phyloP scores from a whole-genome alignment of 2,888 invertebrate genomes.

The Nephrotoma flavescens region DNA sequence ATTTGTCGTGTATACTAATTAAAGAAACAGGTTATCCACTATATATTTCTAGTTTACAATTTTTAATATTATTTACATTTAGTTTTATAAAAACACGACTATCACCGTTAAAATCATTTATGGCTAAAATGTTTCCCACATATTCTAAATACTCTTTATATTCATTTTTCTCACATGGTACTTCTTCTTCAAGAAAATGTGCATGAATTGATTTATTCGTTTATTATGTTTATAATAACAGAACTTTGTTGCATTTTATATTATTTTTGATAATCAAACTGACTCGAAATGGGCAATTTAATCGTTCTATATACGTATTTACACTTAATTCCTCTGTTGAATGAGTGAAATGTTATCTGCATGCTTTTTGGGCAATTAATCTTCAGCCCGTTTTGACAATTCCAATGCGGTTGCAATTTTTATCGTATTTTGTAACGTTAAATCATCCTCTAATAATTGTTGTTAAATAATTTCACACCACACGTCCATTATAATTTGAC shows the following conservation, averaged over 20 bases:
- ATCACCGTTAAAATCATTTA: not conserved
- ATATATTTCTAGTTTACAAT: too few species aligned
- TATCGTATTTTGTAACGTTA: not conserved
- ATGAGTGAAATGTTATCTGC: not conserved
- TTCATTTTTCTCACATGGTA: not conserved
- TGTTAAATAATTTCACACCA: too few species aligned
- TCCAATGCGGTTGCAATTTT: not conserved
- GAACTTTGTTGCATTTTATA: not conserved
- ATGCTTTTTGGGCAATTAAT: not conserved
- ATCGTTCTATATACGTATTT: not conserved
- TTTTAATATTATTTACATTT: not conserved
- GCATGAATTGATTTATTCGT: not conserved
- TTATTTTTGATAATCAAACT: not conserved
- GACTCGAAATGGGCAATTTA: not conserved
- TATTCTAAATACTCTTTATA: not conserved
- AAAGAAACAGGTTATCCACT: too few species aligned
- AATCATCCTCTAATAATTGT: not conserved
- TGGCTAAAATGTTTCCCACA: not conserved
- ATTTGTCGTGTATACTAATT: too few species aligned
- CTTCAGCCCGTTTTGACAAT: not conserved
- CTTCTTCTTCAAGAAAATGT: too few species aligned
- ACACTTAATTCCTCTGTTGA: not conserved
- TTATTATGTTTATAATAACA: too few species aligned
- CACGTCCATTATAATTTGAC: too few species aligned
- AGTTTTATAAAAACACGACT: not conserved